Conservation (phyloP, 2,888 invertebrate genomes). For the Argyresthia albistria region DNA sequence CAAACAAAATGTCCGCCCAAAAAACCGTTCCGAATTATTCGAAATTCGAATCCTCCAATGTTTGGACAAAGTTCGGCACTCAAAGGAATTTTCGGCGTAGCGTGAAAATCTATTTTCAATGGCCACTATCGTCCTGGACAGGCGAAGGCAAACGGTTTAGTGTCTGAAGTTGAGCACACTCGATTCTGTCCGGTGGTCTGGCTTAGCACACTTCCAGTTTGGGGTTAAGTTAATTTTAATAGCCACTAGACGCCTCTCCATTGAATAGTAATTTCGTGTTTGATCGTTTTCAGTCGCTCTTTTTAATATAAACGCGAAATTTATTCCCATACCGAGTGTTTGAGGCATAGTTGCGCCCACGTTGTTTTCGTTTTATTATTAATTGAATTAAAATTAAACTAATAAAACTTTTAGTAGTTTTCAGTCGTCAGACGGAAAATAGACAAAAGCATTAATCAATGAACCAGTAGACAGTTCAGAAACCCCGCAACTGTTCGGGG, state of each 20-base stretch:
- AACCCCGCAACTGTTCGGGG: constrained; percentile 23
- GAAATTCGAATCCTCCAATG: constrained; percentile 21
- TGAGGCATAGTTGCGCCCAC: neutral
- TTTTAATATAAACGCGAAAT: too few species aligned
- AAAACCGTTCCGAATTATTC: neutral
- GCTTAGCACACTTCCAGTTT: constrained; percentile 30
- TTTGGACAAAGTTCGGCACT: constrained; percentile 53
- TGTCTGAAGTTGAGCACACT: constrained; percentile 50
- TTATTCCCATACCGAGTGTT: too few species aligned
- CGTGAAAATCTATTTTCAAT: constrained; percentile 72
- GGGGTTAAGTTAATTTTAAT: constrained; percentile 67
- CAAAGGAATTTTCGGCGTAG: constrained; percentile 47
- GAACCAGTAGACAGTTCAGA: constrained; percentile 31
- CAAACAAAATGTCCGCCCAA: neutral
- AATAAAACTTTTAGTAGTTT: neutral
- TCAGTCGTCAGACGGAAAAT: neutral
- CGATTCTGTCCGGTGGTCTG: constrained; percentile 22
- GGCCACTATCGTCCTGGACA: constrained; percentile 66
- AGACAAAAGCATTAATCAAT: neutral
- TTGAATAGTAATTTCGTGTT: too few species aligned
- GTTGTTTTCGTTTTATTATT: neutral
- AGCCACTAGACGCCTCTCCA: constrained; percentile 34
- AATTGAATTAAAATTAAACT: neutral
- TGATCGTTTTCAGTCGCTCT: constrained; percentile 18
- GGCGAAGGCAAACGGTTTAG: constrained; percentile 51